Evolutionary conservation across 1,140 invertebrate genomes (phyloP), one percentile per base, ranked within the genome.

Genomic region (Drosophila mayri): DNA sequence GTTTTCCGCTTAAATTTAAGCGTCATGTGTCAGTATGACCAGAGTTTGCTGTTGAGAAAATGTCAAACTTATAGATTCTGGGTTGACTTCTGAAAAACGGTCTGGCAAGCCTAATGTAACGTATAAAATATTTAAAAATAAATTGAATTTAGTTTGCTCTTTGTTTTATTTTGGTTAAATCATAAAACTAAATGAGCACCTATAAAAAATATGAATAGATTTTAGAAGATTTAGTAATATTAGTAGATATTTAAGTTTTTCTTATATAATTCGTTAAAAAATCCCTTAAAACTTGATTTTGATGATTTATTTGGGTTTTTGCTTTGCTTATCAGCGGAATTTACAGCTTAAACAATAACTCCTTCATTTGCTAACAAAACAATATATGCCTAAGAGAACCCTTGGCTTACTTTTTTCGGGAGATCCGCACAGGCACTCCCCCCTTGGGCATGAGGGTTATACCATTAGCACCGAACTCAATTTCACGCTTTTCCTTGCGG

Each of bases 1-100:
- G 41, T 79, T 83, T 52, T 87, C 82, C 82, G 82, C 82, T 81
- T 62, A 75, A 68, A 68, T 82, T 81, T 58, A 35, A 76, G 49
- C 58, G 49, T 62, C 65, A 76, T 67, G 10, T 16, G 35, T 16
- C 28, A 41, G 49, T 55, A 49, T 63, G 61, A 40, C 61, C 60
- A 54, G 47, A 40, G 55, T 4, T 2, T 12, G 20, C 0, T 40
- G n/a, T 57, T 2, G 35, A 25, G 3, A 11, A 38, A 11, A n/a
- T 0, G 4, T 3, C 35, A 38, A 16, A 11, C 1, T 8, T 25
- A 9, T 55, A 35, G 10, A 22, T 25, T 57, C 6, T 9, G 11
- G 14, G 7, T n/a, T 12, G 2, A n/a, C n/a, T n/a, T n/a, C n/a
- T n/a, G n/a, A n/a, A 57, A 41, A 12, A 41, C 16, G 8, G 9